Base-by-base conservation (phyloP, 2,113 vertebrate species). In the Catharus minimus region DNA sequence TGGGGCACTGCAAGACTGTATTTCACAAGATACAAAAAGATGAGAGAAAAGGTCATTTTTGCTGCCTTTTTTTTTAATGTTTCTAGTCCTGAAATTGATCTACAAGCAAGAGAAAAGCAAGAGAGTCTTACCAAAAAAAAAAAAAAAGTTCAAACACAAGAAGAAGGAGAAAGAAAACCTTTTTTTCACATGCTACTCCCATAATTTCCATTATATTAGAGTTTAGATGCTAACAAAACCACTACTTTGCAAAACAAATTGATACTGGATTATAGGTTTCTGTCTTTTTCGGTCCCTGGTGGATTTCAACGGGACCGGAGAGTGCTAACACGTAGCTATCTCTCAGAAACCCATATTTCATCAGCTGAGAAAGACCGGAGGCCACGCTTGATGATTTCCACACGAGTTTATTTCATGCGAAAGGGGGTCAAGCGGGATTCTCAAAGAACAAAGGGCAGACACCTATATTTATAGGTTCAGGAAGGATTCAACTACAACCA, bases 31-130 rank as follows among this genome's bases (percentile, higher is more conserved):
- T 81, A 89, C 22, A 93, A 89, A 92, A 94, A 92, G 77, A 94
- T 94, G 86, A 96, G 61, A 91, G 90, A 95, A 96, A 95, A 95
- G 94, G 93, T 94, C 92, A 93, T 28, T 62, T 87, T 79, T 38
- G 9, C 46, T 89, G 71, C 50, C 84, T 46, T 16, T 64, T 22
- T 30, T 20, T 10, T n/a, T 15, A 33, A 52, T 47, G 9, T 75
- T 91, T 73, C 38, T 82, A 27, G 60, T 64, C 28, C 72, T 74
- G 60, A 95, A 83, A 81, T 74, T 77, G 46, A 28, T 82, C 72
- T 14, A 2, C 49, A 33, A 33, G 33, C 33, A 33, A 33, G 7
- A 33, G 33, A 33, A 91, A 88, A 95, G 46, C 69, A 89, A 57
- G 43, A 49, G 15, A 69, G 7, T 32, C 22, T 80, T 36, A 82